Evolutionary conservation across 1,140 invertebrate species (phyloP).

Genomic region (Venturia canescens): DNA sequence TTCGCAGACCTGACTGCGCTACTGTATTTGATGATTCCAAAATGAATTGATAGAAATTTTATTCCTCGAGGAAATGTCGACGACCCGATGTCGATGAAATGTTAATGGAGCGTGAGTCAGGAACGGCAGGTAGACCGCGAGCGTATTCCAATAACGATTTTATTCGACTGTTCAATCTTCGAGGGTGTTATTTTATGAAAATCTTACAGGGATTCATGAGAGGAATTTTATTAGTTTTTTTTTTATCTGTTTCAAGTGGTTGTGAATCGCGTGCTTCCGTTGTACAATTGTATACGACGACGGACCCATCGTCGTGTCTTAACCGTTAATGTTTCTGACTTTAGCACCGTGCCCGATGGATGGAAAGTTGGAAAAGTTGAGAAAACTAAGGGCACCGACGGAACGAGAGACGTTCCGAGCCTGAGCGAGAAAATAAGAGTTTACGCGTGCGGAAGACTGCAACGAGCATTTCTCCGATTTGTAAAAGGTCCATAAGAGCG

Average conservation of each 20-base stretch:
- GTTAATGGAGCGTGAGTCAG: constrained; percentile 8
- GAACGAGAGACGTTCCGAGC: background rate
- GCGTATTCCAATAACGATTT: background rate
- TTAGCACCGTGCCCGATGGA: background rate
- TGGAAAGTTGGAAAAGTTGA: constrained; percentile 15
- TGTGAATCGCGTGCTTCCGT: background rate
- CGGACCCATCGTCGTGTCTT: background rate
- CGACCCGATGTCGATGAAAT: constrained; percentile 18
- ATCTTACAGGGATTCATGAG: background rate
- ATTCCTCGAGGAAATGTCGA: no score
- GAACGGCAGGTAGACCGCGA: background rate
- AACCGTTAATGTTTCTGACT: background rate
- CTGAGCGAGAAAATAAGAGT: background rate
- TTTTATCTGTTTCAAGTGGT: background rate
- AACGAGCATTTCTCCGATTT: constrained; percentile 2
- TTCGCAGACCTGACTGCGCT: background rate
- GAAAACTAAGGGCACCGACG: background rate
- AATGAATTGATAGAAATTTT: constrained; percentile 21
- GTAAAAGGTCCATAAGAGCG: background rate
- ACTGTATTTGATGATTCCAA: constrained; percentile 8
- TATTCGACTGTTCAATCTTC: background rate
- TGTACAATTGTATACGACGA: no score
- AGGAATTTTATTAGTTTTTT: background rate
- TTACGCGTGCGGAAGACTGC: constrained; percentile 1
- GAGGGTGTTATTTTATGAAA: background rate